A percentile compares a stretch with the other conserved stretches of the same genome.
Evolutionary conservation across 1,140 invertebrate genomes (phyloP).

Genomic region (Pristionchus pacificus): DNA sequence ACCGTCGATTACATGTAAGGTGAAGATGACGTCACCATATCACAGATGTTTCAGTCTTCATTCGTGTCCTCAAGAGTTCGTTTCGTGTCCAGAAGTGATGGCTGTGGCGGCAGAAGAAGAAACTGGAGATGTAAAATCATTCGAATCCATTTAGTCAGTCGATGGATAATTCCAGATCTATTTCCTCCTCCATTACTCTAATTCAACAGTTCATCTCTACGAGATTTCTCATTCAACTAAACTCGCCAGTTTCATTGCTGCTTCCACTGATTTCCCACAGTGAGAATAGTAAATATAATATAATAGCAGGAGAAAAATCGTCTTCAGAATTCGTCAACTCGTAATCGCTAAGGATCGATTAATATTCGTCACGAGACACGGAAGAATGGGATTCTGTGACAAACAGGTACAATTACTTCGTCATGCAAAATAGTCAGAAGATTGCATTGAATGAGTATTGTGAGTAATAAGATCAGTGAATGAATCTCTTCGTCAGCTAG

Average conservation of each 20-base stretch:
- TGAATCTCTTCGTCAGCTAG: conserved; percentile 26
- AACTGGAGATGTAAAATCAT: conserved; percentile 33
- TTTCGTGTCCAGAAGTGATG: conserved; percentile 49
- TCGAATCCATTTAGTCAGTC: conserved; percentile 19
- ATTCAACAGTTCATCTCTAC: conserved; percentile 38
- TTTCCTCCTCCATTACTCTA: conserved; percentile 7
- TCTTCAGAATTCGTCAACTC: conserved; percentile 46
- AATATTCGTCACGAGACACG: conserved; percentile 46
- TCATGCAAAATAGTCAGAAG: neutral
- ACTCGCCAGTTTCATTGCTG: conserved; percentile 31
- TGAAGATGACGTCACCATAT: neutral
- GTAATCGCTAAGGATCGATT: conserved; percentile 41
- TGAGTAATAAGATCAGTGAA: conserved; percentile 16
- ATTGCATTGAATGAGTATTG: conserved; percentile 10
- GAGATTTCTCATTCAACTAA: conserved; percentile 30
- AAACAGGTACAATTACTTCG: conserved; percentile 35
- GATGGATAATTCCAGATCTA: neutral
- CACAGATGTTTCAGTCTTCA: conserved; percentile 40
- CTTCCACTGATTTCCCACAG: conserved; percentile 32
- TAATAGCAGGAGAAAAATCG: neutral
- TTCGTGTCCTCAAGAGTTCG: conserved; percentile 36
- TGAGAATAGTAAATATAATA: neutral
- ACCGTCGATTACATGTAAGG: conserved; percentile 43
- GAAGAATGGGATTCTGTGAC: conserved; percentile 48
- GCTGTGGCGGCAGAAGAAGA: conserved; percentile 47